A percentile compares a stretch with the other conserved stretches of the same genome.
phyloP scores from a whole-genome alignment of 2,888 invertebrate genomes.

The Omphaloscelis lunosa region DNA sequence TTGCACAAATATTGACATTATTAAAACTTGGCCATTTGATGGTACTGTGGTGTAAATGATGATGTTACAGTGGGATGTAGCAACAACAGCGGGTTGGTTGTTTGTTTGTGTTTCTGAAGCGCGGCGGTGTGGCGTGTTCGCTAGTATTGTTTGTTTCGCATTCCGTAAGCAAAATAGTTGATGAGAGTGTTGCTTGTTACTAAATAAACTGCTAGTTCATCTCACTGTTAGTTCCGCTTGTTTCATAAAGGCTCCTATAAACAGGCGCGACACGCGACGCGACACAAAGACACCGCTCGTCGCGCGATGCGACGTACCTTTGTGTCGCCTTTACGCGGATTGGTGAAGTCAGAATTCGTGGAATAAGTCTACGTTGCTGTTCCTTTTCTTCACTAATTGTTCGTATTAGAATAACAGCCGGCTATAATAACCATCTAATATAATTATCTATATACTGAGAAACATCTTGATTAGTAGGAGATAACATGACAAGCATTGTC shows the following conservation, averaged over 20 bases:
- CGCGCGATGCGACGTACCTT: too few relatives aligned
- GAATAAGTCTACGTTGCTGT: neutral
- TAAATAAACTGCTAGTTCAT: slow-evolving; percentile 44
- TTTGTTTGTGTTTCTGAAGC: slow-evolving; percentile 26
- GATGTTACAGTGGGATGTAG: slow-evolving; percentile 35
- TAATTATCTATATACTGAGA: neutral
- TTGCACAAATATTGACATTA: slow-evolving; percentile 61
- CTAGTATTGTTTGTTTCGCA: slow-evolving; percentile 17
- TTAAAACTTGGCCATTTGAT: slow-evolving; percentile 41
- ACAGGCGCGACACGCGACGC: too few relatives aligned
- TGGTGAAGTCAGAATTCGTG: neutral
- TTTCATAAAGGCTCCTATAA: too few relatives aligned
- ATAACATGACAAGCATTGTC: too few relatives aligned
- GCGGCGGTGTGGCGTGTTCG: neutral
- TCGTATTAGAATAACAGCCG: neutral
- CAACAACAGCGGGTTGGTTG: slow-evolving; percentile 31
- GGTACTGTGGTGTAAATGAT: slow-evolving; percentile 29
- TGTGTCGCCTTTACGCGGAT: neutral
- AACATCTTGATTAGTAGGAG: neutral
- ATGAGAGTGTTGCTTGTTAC: slow-evolving; percentile 21
- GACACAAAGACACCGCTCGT: too few relatives aligned
- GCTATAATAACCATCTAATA: neutral
- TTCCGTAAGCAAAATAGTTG: slow-evolving; percentile 41
- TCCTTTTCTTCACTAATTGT: too few relatives aligned
- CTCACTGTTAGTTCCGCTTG: slow-evolving; percentile 5